phyloP scores from a whole-genome alignment of 2,888 invertebrate species.

The Leucania comma region DNA sequence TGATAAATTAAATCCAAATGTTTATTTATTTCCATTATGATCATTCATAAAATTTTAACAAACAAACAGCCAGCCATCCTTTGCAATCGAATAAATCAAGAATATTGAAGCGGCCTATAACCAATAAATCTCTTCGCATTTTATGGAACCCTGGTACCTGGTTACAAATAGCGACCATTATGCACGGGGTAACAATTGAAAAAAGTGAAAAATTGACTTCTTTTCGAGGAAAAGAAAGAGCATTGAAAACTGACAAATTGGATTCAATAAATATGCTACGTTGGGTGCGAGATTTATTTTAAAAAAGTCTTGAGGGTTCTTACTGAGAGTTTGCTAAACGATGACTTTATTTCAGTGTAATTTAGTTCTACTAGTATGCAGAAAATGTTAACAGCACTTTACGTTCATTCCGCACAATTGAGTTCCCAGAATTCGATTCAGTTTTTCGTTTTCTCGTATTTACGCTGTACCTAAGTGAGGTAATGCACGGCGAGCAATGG shows the following conservation, averaged over 20 bases:
- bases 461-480: no score
- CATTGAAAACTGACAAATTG: constrained; percentile 31
- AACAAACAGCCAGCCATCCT: background rate
- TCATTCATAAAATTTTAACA: background rate
- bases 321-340: constrained; percentile 2
- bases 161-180: constrained; percentile 55
- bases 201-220: constrained; percentile 46
- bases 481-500: no score
- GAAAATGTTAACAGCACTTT: background rate
- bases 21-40: background rate
- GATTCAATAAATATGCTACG: constrained; percentile 22
- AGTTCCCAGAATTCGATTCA: background rate
- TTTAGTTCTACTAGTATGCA: background rate
- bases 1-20: constrained; percentile 2
- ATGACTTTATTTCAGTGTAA: constrained; percentile 1
- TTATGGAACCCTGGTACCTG: constrained; percentile 44
- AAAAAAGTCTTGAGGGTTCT: constrained; percentile 1
- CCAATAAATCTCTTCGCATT: constrained; percentile 44
- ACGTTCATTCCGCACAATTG: background rate
- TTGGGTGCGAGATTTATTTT: constrained; percentile 26
- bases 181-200: constrained; percentile 41
- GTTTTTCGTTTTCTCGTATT: background rate
- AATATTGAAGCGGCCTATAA: constrained; percentile 16
- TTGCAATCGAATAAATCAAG: constrained; percentile 11
- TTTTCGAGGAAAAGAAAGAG: constrained; percentile 19